These are phyloP conservation scores for Cylloceria caligata DNA, from an alignment of 2,888 invertebrate genomes.

Conservation along the genomic window DNA sequence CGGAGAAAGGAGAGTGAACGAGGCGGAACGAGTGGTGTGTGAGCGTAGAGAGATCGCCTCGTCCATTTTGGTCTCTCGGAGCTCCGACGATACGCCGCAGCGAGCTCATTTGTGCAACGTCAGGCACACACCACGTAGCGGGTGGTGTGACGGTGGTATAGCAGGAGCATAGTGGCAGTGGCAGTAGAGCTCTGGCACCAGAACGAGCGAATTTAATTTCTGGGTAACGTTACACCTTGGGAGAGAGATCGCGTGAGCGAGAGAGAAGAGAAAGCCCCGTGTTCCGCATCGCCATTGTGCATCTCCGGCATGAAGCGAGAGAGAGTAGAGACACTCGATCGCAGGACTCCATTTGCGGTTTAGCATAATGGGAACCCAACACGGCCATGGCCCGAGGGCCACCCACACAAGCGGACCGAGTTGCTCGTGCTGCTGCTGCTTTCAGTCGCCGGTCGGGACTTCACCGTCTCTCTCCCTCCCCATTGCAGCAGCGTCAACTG, in stretches of 20 bases:
- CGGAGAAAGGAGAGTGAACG: slow-evolving; percentile 60
- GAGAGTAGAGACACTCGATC: slow-evolving; percentile 83
- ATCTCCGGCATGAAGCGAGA: slow-evolving; percentile 72
- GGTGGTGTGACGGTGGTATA: slow-evolving; percentile 44
- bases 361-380: slow-evolving; percentile 85
- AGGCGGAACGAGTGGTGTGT: slow-evolving; percentile 51
- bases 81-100: slow-evolving; percentile 72
- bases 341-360: slow-evolving; percentile 85
- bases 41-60: slow-evolving; percentile 60
- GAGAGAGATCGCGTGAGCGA: slow-evolving; percentile 70
- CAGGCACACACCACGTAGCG: slow-evolving; percentile 66
- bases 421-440: slow-evolving; percentile 51
- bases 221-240: slow-evolving; percentile 84
- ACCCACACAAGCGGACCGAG: slow-evolving; percentile 62
- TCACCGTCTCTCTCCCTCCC: slow-evolving; percentile 58
- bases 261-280: slow-evolving; percentile 37
- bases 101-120: slow-evolving; percentile 77
- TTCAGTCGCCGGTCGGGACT: slow-evolving; percentile 62
- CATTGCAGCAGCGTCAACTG: slow-evolving; percentile 36
- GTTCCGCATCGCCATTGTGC: slow-evolving; percentile 77
- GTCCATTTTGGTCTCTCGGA: slow-evolving; percentile 67
- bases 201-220: slow-evolving; percentile 82
- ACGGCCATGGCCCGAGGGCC: slow-evolving; percentile 77
- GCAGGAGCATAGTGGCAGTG: slow-evolving; percentile 52
- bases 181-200: slow-evolving; percentile 64